These are phyloP conservation scores for Tinamus major DNA, from an alignment of 2,797 vertebrate genomes.

Conservation along the genomic window DNA sequence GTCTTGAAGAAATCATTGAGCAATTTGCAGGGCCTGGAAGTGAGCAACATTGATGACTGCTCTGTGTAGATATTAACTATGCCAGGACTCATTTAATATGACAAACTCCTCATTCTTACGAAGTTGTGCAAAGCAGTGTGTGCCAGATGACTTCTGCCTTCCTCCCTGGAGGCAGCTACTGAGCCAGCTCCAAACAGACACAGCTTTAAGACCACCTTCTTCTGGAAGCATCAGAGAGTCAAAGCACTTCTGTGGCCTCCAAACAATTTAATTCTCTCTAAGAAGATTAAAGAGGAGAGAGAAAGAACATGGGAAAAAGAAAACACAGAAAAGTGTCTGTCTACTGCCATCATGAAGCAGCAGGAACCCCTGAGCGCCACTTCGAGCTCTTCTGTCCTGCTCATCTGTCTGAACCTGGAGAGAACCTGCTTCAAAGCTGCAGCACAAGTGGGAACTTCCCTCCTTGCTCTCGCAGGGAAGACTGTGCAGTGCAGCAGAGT, in stretches of 20 bases:
- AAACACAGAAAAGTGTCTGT: not conserved
- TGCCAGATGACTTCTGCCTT: conserved; percentile 68
- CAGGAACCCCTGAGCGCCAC: not conserved
- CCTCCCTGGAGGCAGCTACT: conserved; percentile 41
- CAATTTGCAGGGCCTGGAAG: conserved; percentile 59
- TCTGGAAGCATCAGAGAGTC: conserved; percentile 40
- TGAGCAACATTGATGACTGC: conserved; percentile 50
- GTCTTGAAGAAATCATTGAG: conserved; percentile 64
- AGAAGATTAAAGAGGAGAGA: not conserved
- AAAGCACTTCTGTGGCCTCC: conserved; percentile 6
- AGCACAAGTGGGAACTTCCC: not conserved
- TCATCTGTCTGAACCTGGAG: not conserved
- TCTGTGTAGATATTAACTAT: conserved; percentile 59
- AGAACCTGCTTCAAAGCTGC: conserved; percentile 14
- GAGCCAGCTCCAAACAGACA: conserved; percentile 59
- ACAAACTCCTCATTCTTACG: no score
- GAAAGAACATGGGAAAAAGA: not conserved
- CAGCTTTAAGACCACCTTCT: conserved; percentile 43
- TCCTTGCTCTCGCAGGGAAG: not conserved
- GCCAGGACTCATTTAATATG: conserved; percentile 32
- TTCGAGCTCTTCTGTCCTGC: conserved; percentile 1
- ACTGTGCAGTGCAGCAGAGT: not conserved
- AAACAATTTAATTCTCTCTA: not conserved
- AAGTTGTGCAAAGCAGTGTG: not conserved
- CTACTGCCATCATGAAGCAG: not conserved